Conservation (phyloP, 2,113 vertebrate genomes). For the Athene cunicularia region DNA sequence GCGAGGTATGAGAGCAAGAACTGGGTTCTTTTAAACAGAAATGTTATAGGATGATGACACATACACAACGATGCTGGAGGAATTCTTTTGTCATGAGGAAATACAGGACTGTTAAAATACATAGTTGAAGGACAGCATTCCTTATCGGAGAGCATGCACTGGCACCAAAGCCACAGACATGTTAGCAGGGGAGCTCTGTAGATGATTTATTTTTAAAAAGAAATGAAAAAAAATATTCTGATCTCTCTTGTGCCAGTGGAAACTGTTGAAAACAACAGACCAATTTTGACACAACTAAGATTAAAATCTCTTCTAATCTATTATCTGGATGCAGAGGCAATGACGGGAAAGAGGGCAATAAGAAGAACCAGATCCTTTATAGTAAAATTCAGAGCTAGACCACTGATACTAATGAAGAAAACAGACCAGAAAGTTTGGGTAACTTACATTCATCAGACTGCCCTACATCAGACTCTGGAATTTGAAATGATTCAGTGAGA, state of each 20-base stretch:
- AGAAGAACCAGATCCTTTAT: not conserved
- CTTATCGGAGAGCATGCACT: not conserved
- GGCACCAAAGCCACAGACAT: not conserved
- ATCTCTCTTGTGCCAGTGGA: not conserved
- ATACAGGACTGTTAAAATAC: not conserved
- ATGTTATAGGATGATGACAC: not conserved
- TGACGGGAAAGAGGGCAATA: not conserved
- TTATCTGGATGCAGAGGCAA: not conserved
- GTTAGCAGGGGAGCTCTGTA: not conserved
- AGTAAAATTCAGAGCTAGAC: not conserved
- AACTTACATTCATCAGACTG: not conserved
- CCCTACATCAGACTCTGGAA: not conserved
- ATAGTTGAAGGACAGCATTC: not conserved
- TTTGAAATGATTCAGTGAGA: slow-evolving; percentile 26
- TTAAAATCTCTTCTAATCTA: not conserved
- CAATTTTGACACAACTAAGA: not conserved
- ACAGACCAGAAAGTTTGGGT: not conserved
- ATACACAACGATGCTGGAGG: not conserved
- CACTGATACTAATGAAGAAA: not conserved
- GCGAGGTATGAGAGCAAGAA: not conserved
- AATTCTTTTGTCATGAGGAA: not conserved
- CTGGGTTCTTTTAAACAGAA: not conserved
- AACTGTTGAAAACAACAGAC: slow-evolving; percentile 19
- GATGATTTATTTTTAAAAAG: not conserved
- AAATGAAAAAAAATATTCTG: not conserved